Base-by-base conservation (phyloP, 2,888 invertebrate genomes). In the Ectropis crepuscularia region DNA sequence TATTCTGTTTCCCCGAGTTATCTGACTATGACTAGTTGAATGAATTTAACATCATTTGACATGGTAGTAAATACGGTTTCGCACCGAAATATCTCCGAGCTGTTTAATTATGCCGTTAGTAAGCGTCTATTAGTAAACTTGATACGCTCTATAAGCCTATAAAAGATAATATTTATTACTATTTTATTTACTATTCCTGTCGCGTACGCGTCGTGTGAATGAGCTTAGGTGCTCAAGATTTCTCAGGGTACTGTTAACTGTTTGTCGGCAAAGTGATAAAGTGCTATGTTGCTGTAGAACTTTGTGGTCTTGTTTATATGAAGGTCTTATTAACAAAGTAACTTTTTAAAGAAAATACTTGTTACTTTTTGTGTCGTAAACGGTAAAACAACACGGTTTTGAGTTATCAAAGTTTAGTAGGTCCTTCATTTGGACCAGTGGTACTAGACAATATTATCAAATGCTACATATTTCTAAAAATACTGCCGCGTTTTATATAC, bases 151-250 rank as follows among this genome's bases (percentile, higher is more conserved):
- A 11, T 12, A 42, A 50, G 50, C 5, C 64, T 51, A 64, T 64
- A 64, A 64, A 64, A 64, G 55, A 53, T 60, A 38, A 64, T 60
- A 61, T 64, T 64, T 64, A 64, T 64, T 48, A 54, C 57, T 57
- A 60, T 64, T 64, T 61, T 60, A 60, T 64, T 61, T 61, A 60
- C 55, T 64, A 64, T 64, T 64, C 48, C 57, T 57, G 64, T 53
- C 64, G 57, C 64, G 64, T 64, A 60, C 57, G 36, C 43, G 38
- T 51, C 64, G 64, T 60, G 60, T 60, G 60, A 64, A 64, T 57
- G 48, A 51, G 53, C 48, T 41, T 51, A 37, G 43, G 37, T 39
- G 43, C 53, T 60, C 57, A 60, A 54, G 47, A 61, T 64, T 64
- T 60, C 55, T 50, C 63, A 59, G 43, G 51, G 50, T 64, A 64